Evolutionary conservation across 2,888 invertebrate genomes (phyloP).

Genomic region (Coleophora deauratella): DNA sequence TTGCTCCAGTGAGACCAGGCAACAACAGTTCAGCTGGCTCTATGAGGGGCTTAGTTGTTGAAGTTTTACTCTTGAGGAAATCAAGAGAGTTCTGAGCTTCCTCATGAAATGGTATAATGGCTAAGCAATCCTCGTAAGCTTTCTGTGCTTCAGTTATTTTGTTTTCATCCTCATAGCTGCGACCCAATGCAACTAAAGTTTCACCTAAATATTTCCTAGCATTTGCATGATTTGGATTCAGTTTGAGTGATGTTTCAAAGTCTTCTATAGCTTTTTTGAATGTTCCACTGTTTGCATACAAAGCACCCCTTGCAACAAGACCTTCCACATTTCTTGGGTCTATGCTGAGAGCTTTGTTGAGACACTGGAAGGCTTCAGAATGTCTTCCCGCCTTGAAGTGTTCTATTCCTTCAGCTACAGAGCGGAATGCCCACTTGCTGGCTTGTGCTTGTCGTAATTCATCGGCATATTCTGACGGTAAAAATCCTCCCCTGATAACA

Average conservation of each 20-base stretch:
- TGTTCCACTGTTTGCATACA: slow-evolving; percentile 95
- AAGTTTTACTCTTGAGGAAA: slow-evolving; percentile 81
- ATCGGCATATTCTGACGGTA: slow-evolving; percentile 85
- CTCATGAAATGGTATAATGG: slow-evolving; percentile 89
- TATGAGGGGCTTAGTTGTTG: slow-evolving; percentile 73
- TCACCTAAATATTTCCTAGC: slow-evolving; percentile 96
- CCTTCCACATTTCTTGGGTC: slow-evolving; percentile 95
- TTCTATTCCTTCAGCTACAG: slow-evolving; percentile 96
- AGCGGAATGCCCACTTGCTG: slow-evolving; percentile 93
- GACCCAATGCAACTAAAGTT: slow-evolving; percentile 90
- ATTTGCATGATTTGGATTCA: slow-evolving; percentile 93
- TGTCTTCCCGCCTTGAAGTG: slow-evolving; percentile 95
- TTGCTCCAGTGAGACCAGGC: slow-evolving; percentile 73
- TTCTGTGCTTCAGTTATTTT: slow-evolving; percentile 89
- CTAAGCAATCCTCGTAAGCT: slow-evolving; percentile 87
- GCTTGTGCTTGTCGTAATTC: slow-evolving; percentile 92
- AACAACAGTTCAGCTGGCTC: slow-evolving; percentile 77
- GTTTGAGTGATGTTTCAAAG: slow-evolving; percentile 91
- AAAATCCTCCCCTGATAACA: slow-evolving; percentile 79
- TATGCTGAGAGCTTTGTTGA: slow-evolving; percentile 93
- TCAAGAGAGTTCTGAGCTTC: slow-evolving; percentile 90
- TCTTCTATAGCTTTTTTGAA: slow-evolving; percentile 96
- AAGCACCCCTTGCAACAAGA: slow-evolving; percentile 90
- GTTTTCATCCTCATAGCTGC: slow-evolving; percentile 91
- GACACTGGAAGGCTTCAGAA: slow-evolving; percentile 94